These are phyloP conservation scores for Leptopterna dolabrata DNA, from an alignment of 2,888 invertebrate species.

Conservation along the genomic window DNA sequence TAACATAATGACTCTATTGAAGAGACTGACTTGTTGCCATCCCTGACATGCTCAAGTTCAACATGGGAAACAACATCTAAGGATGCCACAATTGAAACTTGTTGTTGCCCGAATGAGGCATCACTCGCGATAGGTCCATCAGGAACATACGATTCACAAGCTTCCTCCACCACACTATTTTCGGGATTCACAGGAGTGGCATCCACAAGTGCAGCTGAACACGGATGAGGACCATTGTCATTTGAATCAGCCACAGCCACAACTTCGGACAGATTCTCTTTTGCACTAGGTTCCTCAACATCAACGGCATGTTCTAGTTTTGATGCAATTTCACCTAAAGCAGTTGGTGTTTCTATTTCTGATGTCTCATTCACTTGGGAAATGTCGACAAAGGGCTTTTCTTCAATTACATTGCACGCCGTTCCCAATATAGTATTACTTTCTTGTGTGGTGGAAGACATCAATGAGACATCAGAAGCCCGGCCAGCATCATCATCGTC, in stretches of 20 bases:
- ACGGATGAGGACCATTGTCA: background rate
- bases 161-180: background rate
- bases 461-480: slow-evolving; percentile 29
- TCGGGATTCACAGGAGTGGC: background rate
- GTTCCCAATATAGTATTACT: background rate
- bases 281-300: background rate
- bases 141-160: background rate
- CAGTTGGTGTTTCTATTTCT: background rate
- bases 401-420: background rate
- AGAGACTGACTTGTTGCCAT: background rate
- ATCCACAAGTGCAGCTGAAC: background rate
- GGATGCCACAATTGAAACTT: background rate
- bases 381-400: background rate
- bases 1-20: background rate
- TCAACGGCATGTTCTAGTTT: background rate
- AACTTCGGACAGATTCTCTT: background rate
- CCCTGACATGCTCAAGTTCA: background rate
- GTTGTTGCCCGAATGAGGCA: background rate
- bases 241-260: background rate
- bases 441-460: slow-evolving; percentile 32
- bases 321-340: background rate
- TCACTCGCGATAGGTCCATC: background rate
- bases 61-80: background rate
- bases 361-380: background rate
- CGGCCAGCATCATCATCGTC: slow-evolving; percentile 23